Conservation (phyloP, 1,140 invertebrate species). For the Lerema accius region DNA sequence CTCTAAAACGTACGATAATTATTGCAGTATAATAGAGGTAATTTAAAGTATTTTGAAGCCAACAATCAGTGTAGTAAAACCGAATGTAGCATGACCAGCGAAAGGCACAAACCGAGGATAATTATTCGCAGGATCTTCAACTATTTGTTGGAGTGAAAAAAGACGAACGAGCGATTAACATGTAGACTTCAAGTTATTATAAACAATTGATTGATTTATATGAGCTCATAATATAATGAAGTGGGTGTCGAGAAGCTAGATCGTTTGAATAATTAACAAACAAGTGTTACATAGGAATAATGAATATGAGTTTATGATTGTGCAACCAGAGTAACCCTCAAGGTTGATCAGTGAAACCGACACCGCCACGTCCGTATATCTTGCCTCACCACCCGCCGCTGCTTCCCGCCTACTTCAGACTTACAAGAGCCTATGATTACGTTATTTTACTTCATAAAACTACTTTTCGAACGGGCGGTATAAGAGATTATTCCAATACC, state of each 20-base stretch:
- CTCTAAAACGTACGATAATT: background rate
- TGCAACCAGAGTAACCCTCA: slow-evolving; percentile 61
- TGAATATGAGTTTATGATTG: slow-evolving; percentile 42
- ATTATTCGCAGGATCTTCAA: no score
- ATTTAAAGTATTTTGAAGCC: background rate
- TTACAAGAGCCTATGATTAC: slow-evolving; percentile 12
- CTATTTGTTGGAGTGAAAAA: no score
- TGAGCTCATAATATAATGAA: background rate
- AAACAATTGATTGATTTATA: no score
- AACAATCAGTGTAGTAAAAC: no score
- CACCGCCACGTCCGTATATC: slow-evolving; percentile 61
- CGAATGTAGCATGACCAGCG: no score
- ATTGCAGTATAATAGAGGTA: slow-evolving; percentile 2
- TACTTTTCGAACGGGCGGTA: background rate
- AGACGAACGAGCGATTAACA: no score
- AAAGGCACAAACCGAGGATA: no score
- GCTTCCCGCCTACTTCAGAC: slow-evolving; percentile 49
- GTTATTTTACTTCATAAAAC: slow-evolving; percentile 11
- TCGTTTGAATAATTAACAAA: slow-evolving; percentile 11
- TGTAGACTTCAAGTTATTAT: no score
- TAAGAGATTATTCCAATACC: background rate
- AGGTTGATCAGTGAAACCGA: slow-evolving; percentile 69
- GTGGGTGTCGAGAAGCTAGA: background rate
- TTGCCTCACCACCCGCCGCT: slow-evolving; percentile 53
- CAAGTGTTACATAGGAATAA: slow-evolving; percentile 32